phyloP scores from a whole-genome alignment of 2,113 vertebrate genomes.

The Sardina pilchardus region DNA sequence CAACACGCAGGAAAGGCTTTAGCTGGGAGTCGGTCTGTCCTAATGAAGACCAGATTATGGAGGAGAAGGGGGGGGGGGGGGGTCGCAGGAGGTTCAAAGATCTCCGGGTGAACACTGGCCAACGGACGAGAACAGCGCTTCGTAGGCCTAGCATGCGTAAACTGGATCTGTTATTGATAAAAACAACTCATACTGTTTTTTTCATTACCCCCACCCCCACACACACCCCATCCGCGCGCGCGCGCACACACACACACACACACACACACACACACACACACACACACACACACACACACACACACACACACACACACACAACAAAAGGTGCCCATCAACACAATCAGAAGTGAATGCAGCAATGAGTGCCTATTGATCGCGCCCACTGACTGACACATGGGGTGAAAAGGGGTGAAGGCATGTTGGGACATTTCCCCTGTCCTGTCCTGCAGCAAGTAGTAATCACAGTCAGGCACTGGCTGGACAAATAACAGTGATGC shows the following conservation, averaged over 20 bases:
- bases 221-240: too few species aligned
- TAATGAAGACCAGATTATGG: slow-evolving; percentile 2
- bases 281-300: not conserved
- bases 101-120: not conserved
- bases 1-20: not conserved
- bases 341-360: not conserved
- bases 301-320: not conserved
- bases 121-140: too few species aligned
- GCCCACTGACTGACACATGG: not conserved
- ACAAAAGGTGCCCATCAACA: not conserved
- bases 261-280: not conserved
- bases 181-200: too few species aligned
- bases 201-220: too few species aligned
- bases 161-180: too few species aligned
- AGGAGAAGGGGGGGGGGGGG: not conserved
- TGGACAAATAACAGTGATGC: not conserved
- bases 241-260: not conserved
- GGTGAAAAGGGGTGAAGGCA: not conserved
- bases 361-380: not conserved
- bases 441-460: not conserved
- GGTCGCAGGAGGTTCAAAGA: not conserved
- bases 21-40: not conserved
- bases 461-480: not conserved
- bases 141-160: too few species aligned
- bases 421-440: not conserved